Evolutionary conservation across 2,113 vertebrate genomes (phyloP).

Genomic region (Grammomys dolichurus): DNA sequence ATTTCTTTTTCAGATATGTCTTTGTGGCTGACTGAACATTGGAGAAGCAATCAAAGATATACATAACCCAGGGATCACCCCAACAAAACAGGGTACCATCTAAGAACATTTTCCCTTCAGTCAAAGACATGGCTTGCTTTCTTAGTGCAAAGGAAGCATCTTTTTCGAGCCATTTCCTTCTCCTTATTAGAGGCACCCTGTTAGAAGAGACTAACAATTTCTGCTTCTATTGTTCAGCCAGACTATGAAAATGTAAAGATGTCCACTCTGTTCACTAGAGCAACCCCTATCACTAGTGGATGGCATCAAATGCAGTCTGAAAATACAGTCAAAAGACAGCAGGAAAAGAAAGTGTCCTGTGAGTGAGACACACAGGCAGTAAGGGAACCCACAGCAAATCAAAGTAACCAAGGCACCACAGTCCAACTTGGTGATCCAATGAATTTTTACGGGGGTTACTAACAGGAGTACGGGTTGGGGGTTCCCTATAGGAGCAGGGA

Average conservation of each 20-base stretch:
- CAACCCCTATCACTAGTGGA: not conserved
- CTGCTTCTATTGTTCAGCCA: slow-evolving; percentile 93
- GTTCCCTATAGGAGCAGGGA: not conserved
- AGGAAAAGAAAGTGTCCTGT: not conserved
- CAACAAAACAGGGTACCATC: not conserved
- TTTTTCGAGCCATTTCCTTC: slow-evolving; percentile 93
- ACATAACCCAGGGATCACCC: not conserved
- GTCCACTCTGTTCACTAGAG: not conserved
- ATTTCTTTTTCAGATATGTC: not conserved
- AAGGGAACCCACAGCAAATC: not conserved
- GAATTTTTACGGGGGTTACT: not conserved
- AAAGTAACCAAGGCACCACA: not conserved
- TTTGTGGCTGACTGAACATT: not conserved
- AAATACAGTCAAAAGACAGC: not conserved
- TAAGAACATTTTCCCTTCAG: not conserved
- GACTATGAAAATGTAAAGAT: not conserved
- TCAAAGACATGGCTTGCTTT: not conserved
- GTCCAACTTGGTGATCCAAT: too few relatives aligned
- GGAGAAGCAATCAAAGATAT: not conserved
- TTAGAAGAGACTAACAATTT: slow-evolving; percentile 87
- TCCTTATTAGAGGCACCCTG: slow-evolving; percentile 80
- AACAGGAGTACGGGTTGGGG: not conserved
- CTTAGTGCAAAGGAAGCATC: slow-evolving; percentile 25
- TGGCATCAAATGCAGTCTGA: not conserved
- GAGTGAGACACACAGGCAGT: not conserved